A percentile compares a stretch with the other conserved stretches of the same genome.
These are phyloP conservation scores for Liolophura sinensis DNA, from an alignment of 1,140 invertebrate species.

Conservation along the genomic window DNA sequence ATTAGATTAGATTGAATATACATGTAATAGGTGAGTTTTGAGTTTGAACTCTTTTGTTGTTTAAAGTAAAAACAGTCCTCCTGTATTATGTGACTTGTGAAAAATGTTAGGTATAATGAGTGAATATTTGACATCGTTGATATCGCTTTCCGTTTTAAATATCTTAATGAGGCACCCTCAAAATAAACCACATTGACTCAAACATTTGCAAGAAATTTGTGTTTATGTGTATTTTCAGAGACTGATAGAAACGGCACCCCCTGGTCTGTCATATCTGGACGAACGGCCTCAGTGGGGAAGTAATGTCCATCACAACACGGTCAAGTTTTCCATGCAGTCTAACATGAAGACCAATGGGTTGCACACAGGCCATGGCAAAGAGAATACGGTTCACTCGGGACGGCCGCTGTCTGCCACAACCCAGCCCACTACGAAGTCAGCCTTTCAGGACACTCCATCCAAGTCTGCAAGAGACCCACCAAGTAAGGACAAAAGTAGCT, in stretches of 20 bases:
- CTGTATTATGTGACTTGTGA: no score
- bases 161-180: no score
- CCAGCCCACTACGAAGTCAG: slow-evolving; percentile 9
- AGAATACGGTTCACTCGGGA: slow-evolving; percentile 18
- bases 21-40: no score
- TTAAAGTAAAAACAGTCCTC: no score
- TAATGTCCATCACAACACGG: slow-evolving; percentile 5
- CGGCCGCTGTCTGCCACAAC: slow-evolving; percentile 4
- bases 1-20: no score
- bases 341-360: slow-evolving; percentile 14
- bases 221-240: slow-evolving; percentile 8
- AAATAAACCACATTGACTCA: no score
- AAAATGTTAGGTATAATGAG: no score
- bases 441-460: slow-evolving; percentile 21
- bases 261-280: slow-evolving; percentile 2
- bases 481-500: slow-evolving; percentile 24
- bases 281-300: slow-evolving; percentile 22
- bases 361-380: slow-evolving; percentile 9
- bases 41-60: no score
- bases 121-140: no score
- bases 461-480: slow-evolving; percentile 44
- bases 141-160: no score
- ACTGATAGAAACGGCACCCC: slow-evolving; percentile 8
- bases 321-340: slow-evolving; percentile 12
- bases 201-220: no score